Evolutionary conservation across 2,797 vertebrate genomes (phyloP), one percentile per base, ranked within the genome.

Genomic region (Lycodopsis pacificus): DNA sequence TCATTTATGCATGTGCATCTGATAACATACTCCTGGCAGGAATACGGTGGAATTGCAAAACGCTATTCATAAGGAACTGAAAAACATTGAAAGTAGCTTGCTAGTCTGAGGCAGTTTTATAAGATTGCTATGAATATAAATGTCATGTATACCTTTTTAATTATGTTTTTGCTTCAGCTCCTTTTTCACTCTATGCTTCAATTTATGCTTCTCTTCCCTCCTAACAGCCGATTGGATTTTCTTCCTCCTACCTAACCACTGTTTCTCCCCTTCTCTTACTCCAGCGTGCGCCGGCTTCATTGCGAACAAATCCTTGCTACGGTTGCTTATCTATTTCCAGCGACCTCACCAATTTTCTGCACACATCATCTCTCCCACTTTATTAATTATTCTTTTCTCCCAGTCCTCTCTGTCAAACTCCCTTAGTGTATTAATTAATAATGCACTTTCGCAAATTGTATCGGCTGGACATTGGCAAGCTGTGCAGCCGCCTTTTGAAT

Each of bases 401-500:
- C 32, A 34, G 32, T 34, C 32, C 7, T 59, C 7, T 20, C 53
- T 65, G 77, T 78, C 71, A 25, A 49, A 69, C n/a, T 46, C 44
- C 20, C 57, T 83, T 73, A 75, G 76, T 36, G 30, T 62, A 58
- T 67, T 32, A 38, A 58, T 83, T 53, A 70, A 71, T 71, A 49
- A 62, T 57, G 19, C 20, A 40, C 70, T 56, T 73, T 73, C 54
- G 56, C 48, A 51, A 51, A 19, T 48, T 63, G 20, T 53, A 44
- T 9, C 20, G 49, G 46, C 32, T 7, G 65, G 42, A 54, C 51
- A 53, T 36, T 36, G 61, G 51, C 22, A 65, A 75, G 76, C 62
- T 57, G 53, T 20, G 77, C 38, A 57, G 69, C 61, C 10, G 38
- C 71, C 65, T 83, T 83, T 73, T 65, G 80, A 89, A 85, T 87